These are phyloP conservation scores for Ctena decussata DNA, from an alignment of 2,888 invertebrate genomes.

Conservation along the genomic window DNA sequence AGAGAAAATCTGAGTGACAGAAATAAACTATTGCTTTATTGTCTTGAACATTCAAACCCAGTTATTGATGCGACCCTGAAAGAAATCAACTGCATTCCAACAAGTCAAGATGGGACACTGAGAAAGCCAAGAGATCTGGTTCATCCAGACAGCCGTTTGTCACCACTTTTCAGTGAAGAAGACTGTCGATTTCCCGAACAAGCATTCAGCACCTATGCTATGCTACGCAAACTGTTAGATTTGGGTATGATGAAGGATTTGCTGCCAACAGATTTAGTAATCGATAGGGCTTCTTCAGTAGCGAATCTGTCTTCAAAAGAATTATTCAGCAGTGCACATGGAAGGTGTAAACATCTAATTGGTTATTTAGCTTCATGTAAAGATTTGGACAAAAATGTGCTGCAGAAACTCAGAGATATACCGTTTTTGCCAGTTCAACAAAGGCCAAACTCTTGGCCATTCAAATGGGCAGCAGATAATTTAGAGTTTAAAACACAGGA, in stretches of 20 bases:
- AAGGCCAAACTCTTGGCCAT: constrained; percentile 66
- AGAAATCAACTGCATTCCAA: constrained; percentile 50
- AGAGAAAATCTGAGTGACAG: not conserved
- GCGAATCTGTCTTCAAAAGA: not conserved
- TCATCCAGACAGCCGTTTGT: not conserved
- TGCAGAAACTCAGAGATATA: not conserved
- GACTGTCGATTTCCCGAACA: constrained; percentile 9
- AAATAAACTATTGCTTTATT: constrained; percentile 16
- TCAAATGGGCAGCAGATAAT: constrained; percentile 22
- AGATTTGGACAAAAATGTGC: not conserved
- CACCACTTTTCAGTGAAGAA: not conserved
- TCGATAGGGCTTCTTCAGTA: not conserved
- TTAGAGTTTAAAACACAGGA: no score
- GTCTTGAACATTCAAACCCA: not conserved
- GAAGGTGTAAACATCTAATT: not conserved
- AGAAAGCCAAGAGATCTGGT: constrained; percentile 35
- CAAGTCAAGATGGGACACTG: constrained; percentile 21
- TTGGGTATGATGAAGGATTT: constrained; percentile 11
- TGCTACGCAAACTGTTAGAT: not conserved
- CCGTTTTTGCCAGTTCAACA: constrained; percentile 52
- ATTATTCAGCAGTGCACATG: not conserved
- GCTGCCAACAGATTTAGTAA: not conserved
- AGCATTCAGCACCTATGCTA: not conserved
- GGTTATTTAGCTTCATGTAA: not conserved
- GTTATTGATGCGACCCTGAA: constrained; percentile 22